Evolutionary conservation across 2,888 invertebrate genomes (phyloP), one percentile per base, ranked within the genome.

Genomic region (Entomobrya proxima): DNA sequence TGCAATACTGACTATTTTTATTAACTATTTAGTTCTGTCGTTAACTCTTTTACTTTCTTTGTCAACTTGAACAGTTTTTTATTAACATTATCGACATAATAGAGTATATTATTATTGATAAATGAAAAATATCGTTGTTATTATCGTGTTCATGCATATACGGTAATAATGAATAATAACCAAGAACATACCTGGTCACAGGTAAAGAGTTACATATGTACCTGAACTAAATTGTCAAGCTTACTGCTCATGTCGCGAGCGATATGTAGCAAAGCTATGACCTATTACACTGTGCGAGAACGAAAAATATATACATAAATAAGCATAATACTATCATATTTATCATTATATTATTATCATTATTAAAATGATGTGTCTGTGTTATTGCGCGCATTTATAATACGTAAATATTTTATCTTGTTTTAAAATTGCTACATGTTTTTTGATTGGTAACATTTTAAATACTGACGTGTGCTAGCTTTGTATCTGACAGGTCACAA

Each of bases 151-250:
- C 13, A 24, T 47, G 44, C 47, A 37, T 55, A 61, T 72, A 58
- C 72, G 40, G 69, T 72, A 80, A 80, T 55, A 44, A 61, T 78
- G 47, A 80, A 80, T 55, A 44, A 61, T 78, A 64, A 47, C 27
- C 32, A 81, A 52, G 72, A 74, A 50, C 58, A 77, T 78, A 85
- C 85, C 85, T 85, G 85, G 85, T 61, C 44, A 85, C 85, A 78
- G 85, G 85, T 85, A 85, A 85, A 21, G 85, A 85, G 85, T 85
- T 85, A 85, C 85, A 85, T 55, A 85, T 79, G 85, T 85, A 85
- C 85, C 85, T 85, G 85, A 85, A 74, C 85, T 85, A 85, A 85
- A 84, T 78, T 52, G 78, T 78, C 78, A 78, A 79, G 85, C 85
- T 85, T 74, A 61, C 18, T 85, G 85, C 78, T 85, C 85, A 72